A percentile compares a stretch with the other conserved stretches of the same genome.
Conservation (phyloP, 2,888 invertebrate genomes). For the Argyra leucocephala region DNA sequence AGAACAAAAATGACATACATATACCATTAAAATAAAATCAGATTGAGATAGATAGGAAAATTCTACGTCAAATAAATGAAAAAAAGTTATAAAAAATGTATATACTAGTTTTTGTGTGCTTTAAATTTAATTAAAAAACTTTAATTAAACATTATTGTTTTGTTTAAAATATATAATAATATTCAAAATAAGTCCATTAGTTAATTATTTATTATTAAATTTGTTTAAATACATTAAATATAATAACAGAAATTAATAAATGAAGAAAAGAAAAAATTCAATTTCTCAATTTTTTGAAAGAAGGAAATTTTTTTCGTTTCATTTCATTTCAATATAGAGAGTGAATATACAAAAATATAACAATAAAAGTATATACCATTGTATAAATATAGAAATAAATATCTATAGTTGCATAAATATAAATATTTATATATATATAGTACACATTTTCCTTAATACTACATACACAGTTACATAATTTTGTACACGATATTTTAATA, state of each 20-base stretch:
- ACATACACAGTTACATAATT: slow-evolving; percentile 6
- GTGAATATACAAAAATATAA: neutral
- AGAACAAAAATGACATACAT: neutral
- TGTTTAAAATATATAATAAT: neutral
- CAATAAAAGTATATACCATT: no score
- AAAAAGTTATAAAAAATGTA: slow-evolving; percentile 4
- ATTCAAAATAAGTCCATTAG: neutral
- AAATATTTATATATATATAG: neutral
- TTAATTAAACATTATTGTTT: slow-evolving; percentile 6
- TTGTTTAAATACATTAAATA: neutral
- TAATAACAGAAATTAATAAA: neutral
- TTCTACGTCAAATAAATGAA: neutral
- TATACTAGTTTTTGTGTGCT: slow-evolving; percentile 6
- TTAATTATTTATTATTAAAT: neutral
- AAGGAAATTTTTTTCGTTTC: no score
- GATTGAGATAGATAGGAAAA: slow-evolving; percentile 3
- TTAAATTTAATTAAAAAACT: slow-evolving; percentile 3
- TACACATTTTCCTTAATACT: neutral
- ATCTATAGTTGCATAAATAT: no score
- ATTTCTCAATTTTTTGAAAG: neutral
- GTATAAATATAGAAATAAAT: no score
- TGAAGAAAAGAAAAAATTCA: neutral
- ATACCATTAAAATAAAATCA: neutral
- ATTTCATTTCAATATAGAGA: no score
- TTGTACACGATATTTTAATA: neutral